Conservation (phyloP, 2,113 vertebrate genomes). For the Heterocephalus glaber region DNA sequence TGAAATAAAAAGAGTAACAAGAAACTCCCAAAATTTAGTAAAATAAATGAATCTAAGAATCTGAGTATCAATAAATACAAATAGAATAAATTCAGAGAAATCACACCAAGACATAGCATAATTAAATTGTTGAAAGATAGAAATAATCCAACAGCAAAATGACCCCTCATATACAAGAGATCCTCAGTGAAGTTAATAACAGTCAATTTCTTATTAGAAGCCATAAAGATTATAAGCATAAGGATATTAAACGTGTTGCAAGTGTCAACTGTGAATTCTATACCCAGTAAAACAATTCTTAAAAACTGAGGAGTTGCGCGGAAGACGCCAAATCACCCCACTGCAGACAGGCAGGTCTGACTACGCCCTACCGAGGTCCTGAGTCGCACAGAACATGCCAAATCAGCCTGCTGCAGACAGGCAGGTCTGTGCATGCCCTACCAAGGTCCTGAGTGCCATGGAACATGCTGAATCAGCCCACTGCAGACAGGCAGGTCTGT, state of each 20-base stretch:
- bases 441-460: too few species aligned
- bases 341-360: too few species aligned
- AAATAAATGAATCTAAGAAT: not conserved
- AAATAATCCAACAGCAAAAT: not conserved
- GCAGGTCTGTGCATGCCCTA: too few species aligned
- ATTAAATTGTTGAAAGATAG: not conserved
- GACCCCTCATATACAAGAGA: not conserved
- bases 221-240: not conserved
- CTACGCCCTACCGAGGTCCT: too few species aligned
- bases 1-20: not conserved
- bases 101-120: not conserved
- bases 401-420: too few species aligned
- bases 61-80: not conserved
- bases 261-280: slow-evolving; percentile 20
- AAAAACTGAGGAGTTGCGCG: too few species aligned
- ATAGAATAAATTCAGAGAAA: not conserved
- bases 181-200: not conserved
- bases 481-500: too few species aligned
- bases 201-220: not conserved
- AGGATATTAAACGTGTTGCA: not conserved
- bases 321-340: too few species aligned
- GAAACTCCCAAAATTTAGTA: not conserved
- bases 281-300: not conserved
- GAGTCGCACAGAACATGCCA: too few species aligned
- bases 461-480: too few species aligned